Evolutionary conservation across 2,113 vertebrate species (phyloP).

Genomic region (Mugil cephalus): DNA sequence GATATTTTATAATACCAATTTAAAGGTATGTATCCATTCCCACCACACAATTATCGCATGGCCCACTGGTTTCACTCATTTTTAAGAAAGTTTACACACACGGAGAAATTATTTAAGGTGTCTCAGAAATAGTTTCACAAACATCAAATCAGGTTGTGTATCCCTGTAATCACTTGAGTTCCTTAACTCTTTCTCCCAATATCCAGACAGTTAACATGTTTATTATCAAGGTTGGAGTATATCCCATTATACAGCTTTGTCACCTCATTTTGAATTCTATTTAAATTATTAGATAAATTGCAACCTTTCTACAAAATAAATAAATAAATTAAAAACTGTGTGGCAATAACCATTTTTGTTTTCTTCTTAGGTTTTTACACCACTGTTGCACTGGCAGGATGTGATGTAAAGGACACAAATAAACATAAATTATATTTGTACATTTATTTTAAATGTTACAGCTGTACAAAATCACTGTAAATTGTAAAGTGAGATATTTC

Average conservation of each 20-base stretch:
- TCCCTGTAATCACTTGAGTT: neutral
- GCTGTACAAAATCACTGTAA: too few species aligned
- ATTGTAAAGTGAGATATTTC: too few species aligned
- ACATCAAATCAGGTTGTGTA: neutral
- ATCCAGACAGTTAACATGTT: slow-evolving; percentile 27
- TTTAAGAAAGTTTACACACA: slow-evolving; percentile 8
- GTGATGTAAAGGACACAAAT: too few species aligned
- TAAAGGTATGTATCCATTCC: neutral
- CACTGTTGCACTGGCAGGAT: too few species aligned
- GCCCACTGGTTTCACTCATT: slow-evolving; percentile 28
- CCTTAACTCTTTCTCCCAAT: slow-evolving; percentile 11
- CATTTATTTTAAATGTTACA: too few species aligned
- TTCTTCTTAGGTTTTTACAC: too few species aligned
- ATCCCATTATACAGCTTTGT: neutral
- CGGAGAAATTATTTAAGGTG: neutral
- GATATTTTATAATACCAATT: neutral
- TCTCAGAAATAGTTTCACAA: neutral
- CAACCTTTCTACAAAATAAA: neutral
- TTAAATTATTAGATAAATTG: slow-evolving; percentile 3
- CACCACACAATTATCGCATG: too few species aligned
- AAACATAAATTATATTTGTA: too few species aligned
- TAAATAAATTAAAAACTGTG: too few species aligned
- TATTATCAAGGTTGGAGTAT: neutral
- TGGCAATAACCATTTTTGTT: too few species aligned
- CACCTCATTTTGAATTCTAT: slow-evolving; percentile 46